A percentile compares a stretch with the other conserved stretches of the same genome.
phyloP scores from a whole-genome alignment of 2,888 invertebrate species.

The Falcaria lacertinaria region DNA sequence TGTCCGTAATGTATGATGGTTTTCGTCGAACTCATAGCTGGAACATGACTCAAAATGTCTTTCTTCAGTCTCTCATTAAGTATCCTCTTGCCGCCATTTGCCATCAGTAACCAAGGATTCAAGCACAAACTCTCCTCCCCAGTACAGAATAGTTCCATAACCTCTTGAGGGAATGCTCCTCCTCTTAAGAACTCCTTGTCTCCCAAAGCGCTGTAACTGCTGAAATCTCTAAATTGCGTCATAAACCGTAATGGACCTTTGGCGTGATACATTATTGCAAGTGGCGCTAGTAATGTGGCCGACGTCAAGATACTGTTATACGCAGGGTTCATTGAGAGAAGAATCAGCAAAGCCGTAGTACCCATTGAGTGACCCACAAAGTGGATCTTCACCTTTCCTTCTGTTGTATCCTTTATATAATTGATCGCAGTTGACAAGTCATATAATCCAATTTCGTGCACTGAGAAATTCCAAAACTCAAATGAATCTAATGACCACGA shows the following conservation, averaged over 20 bases:
- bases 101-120: conserved; percentile 33
- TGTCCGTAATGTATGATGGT: conserved; percentile 45
- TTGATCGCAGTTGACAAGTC: conserved; percentile 41
- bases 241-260: conserved; percentile 38
- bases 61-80: conserved; percentile 11
- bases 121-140: conserved; percentile 23
- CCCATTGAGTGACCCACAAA: conserved; percentile 49
- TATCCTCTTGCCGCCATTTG: conserved; percentile 28
- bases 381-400: conserved; percentile 22
- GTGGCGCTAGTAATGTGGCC: conserved; percentile 38
- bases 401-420: conserved; percentile 27
- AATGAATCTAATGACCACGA: conserved; percentile 11
- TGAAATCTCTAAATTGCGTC: conserved; percentile 20
- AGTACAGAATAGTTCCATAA: conserved; percentile 33
- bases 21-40: conserved; percentile 37
- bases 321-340: conserved; percentile 31
- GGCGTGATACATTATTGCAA: conserved; percentile 39
- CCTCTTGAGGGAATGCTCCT: conserved; percentile 18
- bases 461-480: conserved; percentile 47
- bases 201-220: conserved; percentile 20
- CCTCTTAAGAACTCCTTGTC: conserved; percentile 23
- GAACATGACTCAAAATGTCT: conserved; percentile 20
- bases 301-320: conserved; percentile 36
- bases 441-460: conserved; percentile 47
- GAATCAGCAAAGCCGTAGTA: conserved; percentile 37